Evolutionary conservation across 2,797 vertebrate genomes (phyloP), one percentile per base, ranked within the genome.

Genomic region (Coluber constrictor): DNA sequence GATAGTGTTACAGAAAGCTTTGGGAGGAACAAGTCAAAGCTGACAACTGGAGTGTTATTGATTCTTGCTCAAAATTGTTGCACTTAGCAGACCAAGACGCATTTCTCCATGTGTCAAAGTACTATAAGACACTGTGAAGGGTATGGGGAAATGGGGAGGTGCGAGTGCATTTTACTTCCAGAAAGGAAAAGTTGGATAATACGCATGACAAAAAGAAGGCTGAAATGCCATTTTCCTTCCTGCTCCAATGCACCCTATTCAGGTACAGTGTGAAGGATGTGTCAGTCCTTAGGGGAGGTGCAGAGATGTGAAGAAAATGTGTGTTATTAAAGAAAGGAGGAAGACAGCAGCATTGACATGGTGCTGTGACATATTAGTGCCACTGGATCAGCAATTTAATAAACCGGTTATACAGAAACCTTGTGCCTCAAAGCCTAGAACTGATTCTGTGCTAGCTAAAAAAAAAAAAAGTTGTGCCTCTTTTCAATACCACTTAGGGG

Each of bases 11-110:
- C 27, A 86, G 87, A 89, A 89, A 29, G 74, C 90, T 55, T 32
- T 66, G 87, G 70, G 87, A 55, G 63, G 93, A 91, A 57, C 90
- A 93, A 93, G 91, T 93, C 90, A 91, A 86, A 91, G 70, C 87
- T 89, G 91, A 86, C 93, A 88, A 91, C 90, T 93, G 93, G 90
- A 93, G 93, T 93, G 90, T 93, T 93, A 93, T 91, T 91, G 93
- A 93, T 93, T 93, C 90, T 43, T 56, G 57, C 87, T 89, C 87
- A 91, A 93, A 93, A 91, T 93, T 93, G 90, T 93, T 93, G 93
- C 90, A 93, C 93, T 93, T 93, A 93, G 93, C 90, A 86, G 92
- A 93, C 90, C 89, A 93, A 86, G 90, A 86, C 25, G 87, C 87
- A 56, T 93, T 63, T 91, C 32, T 63, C 59, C 57, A 23, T 89